Base-by-base conservation (phyloP, 2,113 vertebrate species). In the Sapajus apella region DNA sequence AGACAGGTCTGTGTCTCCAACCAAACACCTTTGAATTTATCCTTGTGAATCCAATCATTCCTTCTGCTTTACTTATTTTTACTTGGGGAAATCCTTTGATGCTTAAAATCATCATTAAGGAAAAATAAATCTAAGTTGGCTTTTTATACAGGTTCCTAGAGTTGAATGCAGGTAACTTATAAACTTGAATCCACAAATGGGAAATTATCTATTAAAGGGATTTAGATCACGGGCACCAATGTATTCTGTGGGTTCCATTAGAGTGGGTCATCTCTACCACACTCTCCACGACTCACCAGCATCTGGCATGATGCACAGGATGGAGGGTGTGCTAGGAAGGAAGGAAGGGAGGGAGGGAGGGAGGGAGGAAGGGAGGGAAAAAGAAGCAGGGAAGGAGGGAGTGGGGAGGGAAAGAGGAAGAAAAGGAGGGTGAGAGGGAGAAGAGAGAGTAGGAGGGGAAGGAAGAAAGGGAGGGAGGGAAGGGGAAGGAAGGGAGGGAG, bases 311-410 rank as follows among this genome's bases (percentile, higher is more conserved):
- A 88, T 6, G 21, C 73, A 20, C 16, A 1, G 93, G 27, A 37
- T 32, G 5, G 30, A n/a, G 35, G 0, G 8, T 4, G 0, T 4
- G 21, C n/a, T 47, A 8, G 17, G 3, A 21, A n/a, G 12, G 17
- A 23, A 27, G 35, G 20, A 5, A 10, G 13, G 37, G 5, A 14
- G 6, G 13, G 30, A 61, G 12, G 32, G 25, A 1, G 11, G 32
- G 52, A 6, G 21, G 5, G 13, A 45, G 43, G 6, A 6, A 45
- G 43, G 27, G 13, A 25, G 23, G 52, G 52, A 55, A 12, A 20
- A 17, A 8, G 37, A 8, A 32, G 2, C 13, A 25, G 23, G 61
- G 27, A 32, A 5, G 5, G 12, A 64, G 8, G 30, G 14, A 6
- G 23, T 10, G 3, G 13, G 3, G 10, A n/a, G 11, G 30, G 8